These are phyloP conservation scores for Riptortus pedestris DNA, from an alignment of 1,140 invertebrate species.

Conservation along the genomic window DNA sequence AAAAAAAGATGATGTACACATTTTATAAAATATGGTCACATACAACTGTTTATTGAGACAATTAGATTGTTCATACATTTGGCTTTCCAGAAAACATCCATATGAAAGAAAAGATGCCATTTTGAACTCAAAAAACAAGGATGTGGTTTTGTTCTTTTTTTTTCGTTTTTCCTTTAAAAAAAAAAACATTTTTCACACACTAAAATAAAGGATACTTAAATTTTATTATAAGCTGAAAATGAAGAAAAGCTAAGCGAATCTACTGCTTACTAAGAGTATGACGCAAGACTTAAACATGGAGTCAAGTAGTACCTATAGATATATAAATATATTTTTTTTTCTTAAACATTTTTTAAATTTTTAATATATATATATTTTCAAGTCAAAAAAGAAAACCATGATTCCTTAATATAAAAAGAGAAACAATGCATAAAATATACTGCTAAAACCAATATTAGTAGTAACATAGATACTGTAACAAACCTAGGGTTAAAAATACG, in stretches of 20 bases:
- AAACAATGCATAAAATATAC: constrained; percentile 23
- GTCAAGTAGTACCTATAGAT: not conserved
- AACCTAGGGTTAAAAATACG: constrained; percentile 22
- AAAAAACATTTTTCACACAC: constrained; percentile 26
- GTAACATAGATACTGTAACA: constrained; percentile 23
- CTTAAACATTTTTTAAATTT: not conserved
- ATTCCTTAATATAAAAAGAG: constrained; percentile 12
- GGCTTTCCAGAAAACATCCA: constrained; percentile 25
- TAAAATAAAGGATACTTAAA: constrained; percentile 39
- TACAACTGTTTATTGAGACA: constrained; percentile 60
- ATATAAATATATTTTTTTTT: constrained; percentile 12
- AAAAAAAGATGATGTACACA: constrained; percentile 1
- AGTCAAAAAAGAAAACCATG: constrained; percentile 3
- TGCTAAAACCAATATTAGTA: constrained; percentile 18
- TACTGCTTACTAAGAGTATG: constrained; percentile 31
- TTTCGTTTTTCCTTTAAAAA: too few species aligned
- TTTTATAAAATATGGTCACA: constrained; percentile 41
- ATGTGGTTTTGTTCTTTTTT: constrained; percentile 17
- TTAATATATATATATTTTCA: not conserved
- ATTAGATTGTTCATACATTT: constrained; percentile 36
- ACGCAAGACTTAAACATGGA: constrained; percentile 29
- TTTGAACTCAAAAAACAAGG: constrained; percentile 29
- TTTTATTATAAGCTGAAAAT: constrained; percentile 29
- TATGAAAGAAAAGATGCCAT: constrained; percentile 26
- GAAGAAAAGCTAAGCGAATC: constrained; percentile 29